Percentiles rank a stretch among this genome's conserved stretches.
Conservation (phyloP, 1,140 invertebrate genomes). For the Calephelis virginiensis region DNA sequence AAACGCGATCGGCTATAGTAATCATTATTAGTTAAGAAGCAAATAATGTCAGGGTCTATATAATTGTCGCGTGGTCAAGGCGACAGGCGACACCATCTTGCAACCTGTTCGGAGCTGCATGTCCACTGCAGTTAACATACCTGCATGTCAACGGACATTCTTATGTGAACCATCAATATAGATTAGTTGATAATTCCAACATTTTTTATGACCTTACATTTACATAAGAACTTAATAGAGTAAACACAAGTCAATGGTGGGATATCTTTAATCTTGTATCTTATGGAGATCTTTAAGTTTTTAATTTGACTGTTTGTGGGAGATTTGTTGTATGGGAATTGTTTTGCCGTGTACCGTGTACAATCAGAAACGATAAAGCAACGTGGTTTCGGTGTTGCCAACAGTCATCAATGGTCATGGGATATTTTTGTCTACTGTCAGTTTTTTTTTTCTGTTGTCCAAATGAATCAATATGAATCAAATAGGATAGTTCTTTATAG, state of each 20-base stretch:
- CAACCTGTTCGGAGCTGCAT: slow-evolving; percentile 43
- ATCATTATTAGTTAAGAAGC: slow-evolving; percentile 15
- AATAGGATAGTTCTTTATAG: too few relatives aligned
- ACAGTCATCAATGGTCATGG: too few relatives aligned
- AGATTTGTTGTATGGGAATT: slow-evolving; percentile 4
- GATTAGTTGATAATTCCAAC: slow-evolving; percentile 1
- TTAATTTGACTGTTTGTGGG: neutral
- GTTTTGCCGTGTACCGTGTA: neutral
- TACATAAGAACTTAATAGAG: slow-evolving; percentile 3
- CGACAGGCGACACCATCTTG: slow-evolving; percentile 54
- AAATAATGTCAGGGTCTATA: slow-evolving; percentile 62
- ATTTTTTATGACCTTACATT: slow-evolving; percentile 10
- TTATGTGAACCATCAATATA: slow-evolving; percentile 16
- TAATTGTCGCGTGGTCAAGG: slow-evolving; percentile 64
- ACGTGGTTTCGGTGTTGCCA: too few relatives aligned
- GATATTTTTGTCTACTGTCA: too few relatives aligned
- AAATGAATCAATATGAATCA: too few relatives aligned
- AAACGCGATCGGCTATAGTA: slow-evolving; percentile 1
- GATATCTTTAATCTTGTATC: too few relatives aligned
- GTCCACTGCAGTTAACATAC: slow-evolving; percentile 28
- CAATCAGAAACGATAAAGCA: neutral
- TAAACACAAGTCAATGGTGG: neutral
- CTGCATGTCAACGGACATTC: slow-evolving; percentile 40
- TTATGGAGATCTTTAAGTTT: slow-evolving; percentile 2
- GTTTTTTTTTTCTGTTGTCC: too few relatives aligned